Evolutionary conservation across 2,113 vertebrate species (phyloP), one percentile per base, ranked within the genome.

Genomic region (Recurvirostra avosetta): DNA sequence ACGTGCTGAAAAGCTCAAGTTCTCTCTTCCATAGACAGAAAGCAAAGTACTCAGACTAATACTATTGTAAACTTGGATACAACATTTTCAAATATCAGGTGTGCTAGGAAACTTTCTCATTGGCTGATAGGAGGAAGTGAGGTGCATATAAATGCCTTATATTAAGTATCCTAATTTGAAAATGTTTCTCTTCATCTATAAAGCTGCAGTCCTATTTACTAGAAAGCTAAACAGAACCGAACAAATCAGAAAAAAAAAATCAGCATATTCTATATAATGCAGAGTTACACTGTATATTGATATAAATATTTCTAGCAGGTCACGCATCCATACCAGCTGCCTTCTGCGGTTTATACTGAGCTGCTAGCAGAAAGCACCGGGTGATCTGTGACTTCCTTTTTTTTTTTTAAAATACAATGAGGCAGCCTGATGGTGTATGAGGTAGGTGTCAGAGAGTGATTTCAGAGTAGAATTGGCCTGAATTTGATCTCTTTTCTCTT

Each of bases 361-460:
- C 81, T 95, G 70, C 45, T 75, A 86, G 81, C 87, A 95, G 86
- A 87, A 92, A 97, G 89, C 81, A 88, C 11, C 49, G 70, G 49
- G 73, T 82, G 45, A 90, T 61, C 82, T 84, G n/a, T 50, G 52
- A 66, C 32, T 76, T 25, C 5, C 2, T 36, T 61, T 49, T 67
- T 19, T 21, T 41, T 34, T 84, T 78, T 62, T 27, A 11, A 43
- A 36, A 94, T 41, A 72, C 81, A 95, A 92, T 90, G 85, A 95
- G 68, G 90, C 67, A 95, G 92, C 86, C 88, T 83, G 66, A 88
- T 84, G 79, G 79, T 53, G 45, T 87, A 90, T 85, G 73, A 94
- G 65, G 83, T 84, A 84, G 86, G 94, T 92, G 91, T 92, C 84
- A 85, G 82, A 94, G 77, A 86, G 81, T 58, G 74, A 94, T 89